A percentile compares a stretch with the other conserved stretches of the same genome.
These are phyloP conservation scores for Helarctos malayanus DNA, from an alignment of 2,797 vertebrate genomes.

Conservation along the genomic window DNA sequence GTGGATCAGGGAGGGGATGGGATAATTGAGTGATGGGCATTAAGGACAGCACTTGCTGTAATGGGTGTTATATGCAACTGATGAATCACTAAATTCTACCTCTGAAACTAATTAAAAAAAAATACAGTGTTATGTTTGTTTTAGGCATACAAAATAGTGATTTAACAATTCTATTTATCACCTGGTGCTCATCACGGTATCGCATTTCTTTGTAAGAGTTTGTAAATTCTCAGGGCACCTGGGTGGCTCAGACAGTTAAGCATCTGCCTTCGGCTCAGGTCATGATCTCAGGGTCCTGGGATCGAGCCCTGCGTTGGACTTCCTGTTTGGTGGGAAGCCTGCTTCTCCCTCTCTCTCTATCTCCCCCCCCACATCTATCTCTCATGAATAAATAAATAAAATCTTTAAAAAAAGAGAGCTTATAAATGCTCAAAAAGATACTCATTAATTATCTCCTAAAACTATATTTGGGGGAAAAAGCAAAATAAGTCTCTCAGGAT, in stretches of 20 bases:
- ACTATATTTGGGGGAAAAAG: background rate
- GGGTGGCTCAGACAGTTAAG: no score
- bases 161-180: background rate
- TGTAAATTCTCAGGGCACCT: background rate
- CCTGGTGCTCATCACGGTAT: background rate
- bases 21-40: background rate
- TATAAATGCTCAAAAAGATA: conserved; percentile 12
- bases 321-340: no score
- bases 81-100: background rate
- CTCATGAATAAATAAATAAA: no score
- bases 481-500: background rate
- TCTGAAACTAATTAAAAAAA: background rate
- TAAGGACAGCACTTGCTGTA: background rate
- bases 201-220: conserved; percentile 27
- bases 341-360: no score
- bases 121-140: background rate
- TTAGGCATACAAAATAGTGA: background rate
- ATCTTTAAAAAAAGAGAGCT: no score
- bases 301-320: no score
- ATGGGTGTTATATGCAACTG: background rate
- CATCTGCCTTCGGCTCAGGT: no score
- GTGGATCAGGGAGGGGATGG: background rate
- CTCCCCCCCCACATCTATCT: no score
- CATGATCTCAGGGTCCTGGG: no score
- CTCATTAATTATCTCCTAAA: background rate